Percentiles rank a stretch among this genome's conserved stretches.
These are phyloP conservation scores for Mamestra brassicae DNA, from an alignment of 2,888 invertebrate genomes.

Conservation along the genomic window DNA sequence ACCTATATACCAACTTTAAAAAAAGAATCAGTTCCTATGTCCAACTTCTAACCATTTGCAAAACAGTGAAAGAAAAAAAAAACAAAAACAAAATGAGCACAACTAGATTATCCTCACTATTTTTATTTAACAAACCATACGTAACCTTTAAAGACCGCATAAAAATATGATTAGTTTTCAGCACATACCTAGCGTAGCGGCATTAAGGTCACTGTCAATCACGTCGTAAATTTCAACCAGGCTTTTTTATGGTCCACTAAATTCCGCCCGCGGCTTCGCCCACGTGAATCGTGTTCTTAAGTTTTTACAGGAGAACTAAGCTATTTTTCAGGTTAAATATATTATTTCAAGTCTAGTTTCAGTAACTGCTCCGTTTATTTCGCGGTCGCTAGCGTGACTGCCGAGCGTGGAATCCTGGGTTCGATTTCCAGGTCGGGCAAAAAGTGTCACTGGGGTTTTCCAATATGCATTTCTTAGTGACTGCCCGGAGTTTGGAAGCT, in stretches of 20 bases:
- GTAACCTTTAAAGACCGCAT: constrained; percentile 37
- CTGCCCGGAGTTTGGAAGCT: too few species aligned
- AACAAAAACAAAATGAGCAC: constrained; percentile 3
- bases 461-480: too few species aligned
- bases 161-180: constrained; percentile 60
- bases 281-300: neutral
- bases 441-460: too few species aligned
- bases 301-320: neutral
- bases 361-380: too few species aligned
- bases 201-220: constrained; percentile 75
- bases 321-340: neutral
- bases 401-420: too few species aligned
- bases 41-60: neutral
- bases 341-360: neutral
- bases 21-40: neutral
- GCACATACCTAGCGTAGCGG: constrained; percentile 41
- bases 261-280: neutral
- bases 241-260: constrained; percentile 66
- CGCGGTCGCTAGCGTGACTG: too few species aligned
- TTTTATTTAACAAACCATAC: constrained; percentile 58
- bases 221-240: constrained; percentile 69
- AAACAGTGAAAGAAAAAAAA: neutral
- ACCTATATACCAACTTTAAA: too few species aligned
- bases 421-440: too few species aligned
- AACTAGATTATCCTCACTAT: constrained; percentile 2